A percentile compares a stretch with the other conserved stretches of the same genome.
Evolutionary conservation across 2,797 vertebrate species (phyloP).

Genomic region (Trachurus trachurus): DNA sequence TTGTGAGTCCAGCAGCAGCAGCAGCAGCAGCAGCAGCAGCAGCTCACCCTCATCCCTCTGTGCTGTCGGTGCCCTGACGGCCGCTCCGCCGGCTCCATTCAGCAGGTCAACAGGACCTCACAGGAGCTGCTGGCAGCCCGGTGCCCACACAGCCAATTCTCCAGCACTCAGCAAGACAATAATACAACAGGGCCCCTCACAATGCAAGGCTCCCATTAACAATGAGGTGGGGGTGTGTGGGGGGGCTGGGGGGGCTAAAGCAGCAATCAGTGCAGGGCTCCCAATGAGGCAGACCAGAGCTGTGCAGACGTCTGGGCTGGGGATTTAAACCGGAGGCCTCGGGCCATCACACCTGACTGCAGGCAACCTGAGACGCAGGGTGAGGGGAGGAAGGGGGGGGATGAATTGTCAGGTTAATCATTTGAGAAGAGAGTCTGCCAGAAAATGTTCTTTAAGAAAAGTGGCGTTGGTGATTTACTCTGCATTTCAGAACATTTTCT

Average conservation of each 20-base stretch:
- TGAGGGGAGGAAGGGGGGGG: slow-evolving; percentile 13
- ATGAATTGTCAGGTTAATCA: slow-evolving; percentile 24
- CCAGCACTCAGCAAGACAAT: slow-evolving; percentile 62
- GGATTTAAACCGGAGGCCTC: slow-evolving; percentile 75
- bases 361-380: slow-evolving; percentile 74
- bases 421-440: background rate
- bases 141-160: slow-evolving; percentile 56
- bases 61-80: slow-evolving; percentile 20
- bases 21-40: background rate
- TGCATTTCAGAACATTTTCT: background rate
- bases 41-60: slow-evolving; percentile 37
- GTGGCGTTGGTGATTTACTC: background rate
- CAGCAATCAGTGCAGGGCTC: slow-evolving; percentile 73
- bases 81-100: slow-evolving; percentile 38
- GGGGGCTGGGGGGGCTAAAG: slow-evolving; percentile 45
- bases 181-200: slow-evolving; percentile 64
- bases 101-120: slow-evolving; percentile 58
- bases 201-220: slow-evolving; percentile 68
- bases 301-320: slow-evolving; percentile 82
- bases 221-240: slow-evolving; percentile 49
- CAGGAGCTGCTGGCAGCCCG: slow-evolving; percentile 62
- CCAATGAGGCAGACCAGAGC: slow-evolving; percentile 67
- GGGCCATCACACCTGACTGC: slow-evolving; percentile 75
- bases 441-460: background rate
- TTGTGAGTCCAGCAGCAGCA: slow-evolving; percentile 21